Percentiles rank a stretch among this genome's conserved stretches.
phyloP scores from a whole-genome alignment of 2,113 vertebrate genomes.

The Percopsis transmontana region DNA sequence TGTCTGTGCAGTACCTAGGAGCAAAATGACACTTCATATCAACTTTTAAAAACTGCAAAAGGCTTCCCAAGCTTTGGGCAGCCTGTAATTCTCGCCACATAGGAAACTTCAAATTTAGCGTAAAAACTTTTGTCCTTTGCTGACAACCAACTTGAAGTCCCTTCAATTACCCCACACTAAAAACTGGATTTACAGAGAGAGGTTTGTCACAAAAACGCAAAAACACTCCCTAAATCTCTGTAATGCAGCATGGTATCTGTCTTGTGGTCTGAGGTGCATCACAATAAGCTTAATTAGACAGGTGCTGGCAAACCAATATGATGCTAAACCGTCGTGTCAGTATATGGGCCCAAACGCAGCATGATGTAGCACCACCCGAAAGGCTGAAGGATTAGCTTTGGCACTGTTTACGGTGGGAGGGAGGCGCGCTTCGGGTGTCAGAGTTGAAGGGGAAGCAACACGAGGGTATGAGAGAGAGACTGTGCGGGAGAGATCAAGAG shows the following conservation, averaged over 20 bases:
- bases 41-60: conserved; percentile 9
- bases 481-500: conserved; percentile 50
- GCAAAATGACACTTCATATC: conserved; percentile 33
- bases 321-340: conserved; percentile 66
- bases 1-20: conserved; percentile 27
- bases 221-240: conserved; percentile 66
- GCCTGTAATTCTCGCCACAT: conserved; percentile 37
- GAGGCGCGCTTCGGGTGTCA: conserved; percentile 60
- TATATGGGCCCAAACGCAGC: conserved; percentile 64
- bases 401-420: conserved; percentile 50
- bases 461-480: conserved; percentile 15
- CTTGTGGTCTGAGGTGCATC: conserved; percentile 63
- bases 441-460: conserved; percentile 67
- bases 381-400: conserved; percentile 60
- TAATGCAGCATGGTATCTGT: conserved; percentile 57
- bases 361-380: conserved; percentile 42
- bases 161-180: conserved; percentile 69
- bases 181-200: conserved; percentile 70
- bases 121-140: conserved; percentile 62
- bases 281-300: conserved; percentile 72
- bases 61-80: conserved; percentile 35
- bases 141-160: conserved; percentile 55
- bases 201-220: conserved; percentile 67
- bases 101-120: conserved; percentile 44
- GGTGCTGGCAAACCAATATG: conserved; percentile 69